Conservation (phyloP, 2,113 vertebrate genomes). For the Sphaerodactylus townsendi region DNA sequence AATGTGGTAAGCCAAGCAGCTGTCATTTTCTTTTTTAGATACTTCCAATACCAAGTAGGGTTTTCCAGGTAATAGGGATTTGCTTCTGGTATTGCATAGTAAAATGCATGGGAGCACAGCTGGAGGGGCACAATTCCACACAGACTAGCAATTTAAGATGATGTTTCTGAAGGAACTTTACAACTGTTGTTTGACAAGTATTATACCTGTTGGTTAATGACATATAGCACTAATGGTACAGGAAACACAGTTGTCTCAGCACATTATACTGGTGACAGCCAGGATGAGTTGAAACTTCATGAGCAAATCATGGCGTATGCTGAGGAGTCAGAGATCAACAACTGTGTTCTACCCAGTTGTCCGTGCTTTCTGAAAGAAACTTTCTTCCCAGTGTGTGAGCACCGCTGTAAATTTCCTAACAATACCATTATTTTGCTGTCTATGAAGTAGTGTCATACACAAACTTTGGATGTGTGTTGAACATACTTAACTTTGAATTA, state of each 20-base stretch:
- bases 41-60: conserved; percentile 16
- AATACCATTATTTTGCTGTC: background rate
- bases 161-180: conserved; percentile 4
- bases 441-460: background rate
- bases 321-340: background rate
- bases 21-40: conserved; percentile 50
- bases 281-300: background rate
- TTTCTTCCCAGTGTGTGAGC: background rate
- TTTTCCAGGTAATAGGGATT: conserved; percentile 56
- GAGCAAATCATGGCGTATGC: background rate
- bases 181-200: conserved; percentile 1
- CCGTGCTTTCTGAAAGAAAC: background rate
- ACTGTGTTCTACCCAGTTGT: background rate
- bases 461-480: background rate
- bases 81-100: background rate
- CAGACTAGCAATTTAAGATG: background rate
- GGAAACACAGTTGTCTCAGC: background rate
- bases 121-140: conserved; percentile 5
- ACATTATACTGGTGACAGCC: background rate
- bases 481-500: background rate
- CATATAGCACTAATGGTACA: fast-evolving
- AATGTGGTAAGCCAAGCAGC: conserved; percentile 25
- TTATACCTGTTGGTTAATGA: conserved; percentile 18
- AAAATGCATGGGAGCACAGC: conserved; percentile 4
- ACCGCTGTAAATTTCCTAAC: background rate